These are phyloP conservation scores for Cheumatopsyche charites DNA, from an alignment of 1,140 invertebrate species.

Conservation along the genomic window DNA sequence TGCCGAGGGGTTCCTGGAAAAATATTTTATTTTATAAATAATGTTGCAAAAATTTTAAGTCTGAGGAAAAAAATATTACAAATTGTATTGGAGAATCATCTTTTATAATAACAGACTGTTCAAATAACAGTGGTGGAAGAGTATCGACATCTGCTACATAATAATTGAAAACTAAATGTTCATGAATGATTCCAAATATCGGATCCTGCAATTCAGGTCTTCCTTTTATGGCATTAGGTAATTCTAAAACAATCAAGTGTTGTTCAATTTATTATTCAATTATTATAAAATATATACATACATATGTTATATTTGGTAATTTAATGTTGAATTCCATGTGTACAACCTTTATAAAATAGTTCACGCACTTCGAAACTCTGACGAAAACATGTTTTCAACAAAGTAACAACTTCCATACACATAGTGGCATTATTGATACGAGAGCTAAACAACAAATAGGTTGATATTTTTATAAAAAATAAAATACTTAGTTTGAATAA, in stretches of 20 bases:
- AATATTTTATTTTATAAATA: not conserved
- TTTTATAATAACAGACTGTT: slow-evolving; percentile 55
- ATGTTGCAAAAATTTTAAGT: slow-evolving; percentile 5
- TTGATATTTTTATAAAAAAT: too few relatives aligned
- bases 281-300: slow-evolving; percentile 20
- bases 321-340: too few relatives aligned
- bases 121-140: slow-evolving; percentile 57
- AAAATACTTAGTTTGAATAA: too few relatives aligned
- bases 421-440: slow-evolving; percentile 55
- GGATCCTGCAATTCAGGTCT: slow-evolving; percentile 59
- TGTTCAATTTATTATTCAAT: slow-evolving; percentile 28
- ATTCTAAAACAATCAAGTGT: slow-evolving; percentile 51
- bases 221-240: slow-evolving; percentile 54
- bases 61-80: slow-evolving; percentile 44
- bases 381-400: slow-evolving; percentile 62
- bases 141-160: slow-evolving; percentile 56
- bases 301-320: not conserved
- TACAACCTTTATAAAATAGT: slow-evolving; percentile 60
- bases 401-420: slow-evolving; percentile 61
- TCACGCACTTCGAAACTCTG: slow-evolving; percentile 60
- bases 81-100: slow-evolving; percentile 55
- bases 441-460: slow-evolving; percentile 31
- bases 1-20: slow-evolving; percentile 53
- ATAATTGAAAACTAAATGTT: slow-evolving; percentile 58
- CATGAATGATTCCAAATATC: slow-evolving; percentile 59